Conservation (phyloP, 2,797 vertebrate genomes). For the Galago senegalensis region DNA sequence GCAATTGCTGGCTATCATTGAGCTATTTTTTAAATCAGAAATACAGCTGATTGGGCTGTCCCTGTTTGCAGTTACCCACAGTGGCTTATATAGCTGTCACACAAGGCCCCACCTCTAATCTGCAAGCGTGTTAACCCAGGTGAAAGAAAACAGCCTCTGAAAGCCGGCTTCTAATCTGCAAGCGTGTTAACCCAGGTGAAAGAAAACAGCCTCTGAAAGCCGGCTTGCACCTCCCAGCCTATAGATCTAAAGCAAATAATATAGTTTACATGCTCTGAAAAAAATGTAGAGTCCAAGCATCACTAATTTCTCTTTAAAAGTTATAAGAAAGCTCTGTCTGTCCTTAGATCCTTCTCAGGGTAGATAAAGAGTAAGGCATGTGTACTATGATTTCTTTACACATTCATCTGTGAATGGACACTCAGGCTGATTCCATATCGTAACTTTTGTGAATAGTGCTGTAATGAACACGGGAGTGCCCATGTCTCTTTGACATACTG, state of each 20-base stretch:
- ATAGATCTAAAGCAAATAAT: constrained; percentile 27
- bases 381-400: neutral
- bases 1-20: neutral
- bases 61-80: neutral
- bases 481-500: neutral
- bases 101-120: constrained; percentile 3
- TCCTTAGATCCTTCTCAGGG: neutral
- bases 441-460: neutral
- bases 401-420: neutral
- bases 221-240: neutral
- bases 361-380: neutral
- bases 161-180: constrained; percentile 30
- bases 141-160: constrained; percentile 46
- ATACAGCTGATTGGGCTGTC: neutral
- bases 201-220: constrained; percentile 44
- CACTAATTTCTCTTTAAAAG: constrained; percentile 37
- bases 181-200: constrained; percentile 1
- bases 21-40: constrained; percentile 62
- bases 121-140: neutral
- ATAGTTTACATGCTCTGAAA: neutral
- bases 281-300: neutral
- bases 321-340: neutral
- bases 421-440: neutral
- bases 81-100: neutral
- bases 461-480: neutral